Base-by-base conservation (phyloP, 1,140 invertebrate genomes). In the Lordiphosa clarofinis region DNA sequence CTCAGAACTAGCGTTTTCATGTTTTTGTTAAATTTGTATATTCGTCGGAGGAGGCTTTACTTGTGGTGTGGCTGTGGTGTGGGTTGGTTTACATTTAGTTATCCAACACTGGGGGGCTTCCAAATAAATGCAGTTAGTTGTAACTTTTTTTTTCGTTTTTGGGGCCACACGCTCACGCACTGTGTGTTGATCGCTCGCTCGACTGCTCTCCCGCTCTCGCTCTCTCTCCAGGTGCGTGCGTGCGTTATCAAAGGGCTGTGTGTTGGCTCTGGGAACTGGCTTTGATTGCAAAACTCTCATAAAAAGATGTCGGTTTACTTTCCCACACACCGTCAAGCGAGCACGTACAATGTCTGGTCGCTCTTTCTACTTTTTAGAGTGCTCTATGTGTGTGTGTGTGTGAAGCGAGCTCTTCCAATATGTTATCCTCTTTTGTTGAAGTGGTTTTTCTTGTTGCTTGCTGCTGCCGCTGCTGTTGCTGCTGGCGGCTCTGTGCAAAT, bases 401-500 rank as follows among this genome's bases (percentile, higher is more conserved):
- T 44, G 49, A 40, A 44, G 46, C 42, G 66, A 65, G 78, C 76
- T 84, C 76, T 82, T 84, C 70, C 78, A 84, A 72, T 82, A 78
- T 84, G 78, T 84, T 82, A 82, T 82, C 78, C 78, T 82, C 78
- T 82, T 82, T 82, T 84, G 78, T 84, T 84, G 78, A 84, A 84
- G 78, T 84, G 78, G 78, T 84, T 84, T 84, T 84, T 84, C 78
- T 84, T 84, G 78, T 84, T 68, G 78, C 50, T 54, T 15, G 43
- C 55, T 54, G 57, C 52, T 76, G 71, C 55, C 67, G 65, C 59
- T 70, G 60, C 54, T 73, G 43, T 50, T 50, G 46, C 56, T 50
- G 56, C 50, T 64, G 58, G 56, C 73, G 24, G 24, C 24, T 28
- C 24, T 73, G 69, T 78, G 78, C 78, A 84, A 84, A 84, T 84